Evolutionary conservation across 2,888 invertebrate species (phyloP).

Genomic region (Cepaea hortensis): DNA sequence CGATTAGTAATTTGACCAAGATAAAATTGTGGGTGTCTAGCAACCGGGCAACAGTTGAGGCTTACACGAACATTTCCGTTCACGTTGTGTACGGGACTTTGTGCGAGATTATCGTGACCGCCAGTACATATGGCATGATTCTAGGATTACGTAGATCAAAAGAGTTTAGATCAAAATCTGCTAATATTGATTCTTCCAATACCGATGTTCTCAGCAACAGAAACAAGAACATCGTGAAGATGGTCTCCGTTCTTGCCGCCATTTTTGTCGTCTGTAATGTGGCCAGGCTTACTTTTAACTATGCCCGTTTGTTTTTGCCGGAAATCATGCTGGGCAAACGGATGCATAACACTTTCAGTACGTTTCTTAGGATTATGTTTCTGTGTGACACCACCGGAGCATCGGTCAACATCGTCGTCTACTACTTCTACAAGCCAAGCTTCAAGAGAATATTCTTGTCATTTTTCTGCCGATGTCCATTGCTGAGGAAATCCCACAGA

Average conservation of each 20-base stretch:
- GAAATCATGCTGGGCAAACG: conserved; percentile 21
- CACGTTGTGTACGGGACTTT: conserved; percentile 22
- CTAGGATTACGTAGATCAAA: conserved; percentile 1
- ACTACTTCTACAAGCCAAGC: conserved; percentile 20
- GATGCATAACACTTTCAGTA: conserved; percentile 16
- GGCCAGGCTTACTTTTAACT: background rate
- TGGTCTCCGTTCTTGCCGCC: conserved; percentile 24
- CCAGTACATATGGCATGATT: conserved; percentile 25
- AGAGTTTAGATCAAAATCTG: background rate
- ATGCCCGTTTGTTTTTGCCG: background rate
- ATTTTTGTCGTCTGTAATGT: conserved; percentile 30
- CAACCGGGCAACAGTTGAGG: background rate
- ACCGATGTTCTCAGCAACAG: background rate
- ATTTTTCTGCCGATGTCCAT: background rate
- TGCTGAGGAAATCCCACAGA: background rate
- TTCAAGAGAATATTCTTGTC: background rate
- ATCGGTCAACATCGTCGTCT: conserved; percentile 18
- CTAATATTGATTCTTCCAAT: background rate
- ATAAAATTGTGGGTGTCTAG: conserved; percentile 2
- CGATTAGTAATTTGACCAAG: background rate
- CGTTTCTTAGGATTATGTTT: conserved; percentile 9
- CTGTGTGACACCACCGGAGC: background rate
- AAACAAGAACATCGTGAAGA: conserved; percentile 33
- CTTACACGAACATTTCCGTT: background rate
- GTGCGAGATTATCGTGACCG: conserved; percentile 3